Evolutionary conservation across 2,888 invertebrate species (phyloP), one percentile per base, ranked within the genome.

Genomic region (Agapostemon virescens): DNA sequence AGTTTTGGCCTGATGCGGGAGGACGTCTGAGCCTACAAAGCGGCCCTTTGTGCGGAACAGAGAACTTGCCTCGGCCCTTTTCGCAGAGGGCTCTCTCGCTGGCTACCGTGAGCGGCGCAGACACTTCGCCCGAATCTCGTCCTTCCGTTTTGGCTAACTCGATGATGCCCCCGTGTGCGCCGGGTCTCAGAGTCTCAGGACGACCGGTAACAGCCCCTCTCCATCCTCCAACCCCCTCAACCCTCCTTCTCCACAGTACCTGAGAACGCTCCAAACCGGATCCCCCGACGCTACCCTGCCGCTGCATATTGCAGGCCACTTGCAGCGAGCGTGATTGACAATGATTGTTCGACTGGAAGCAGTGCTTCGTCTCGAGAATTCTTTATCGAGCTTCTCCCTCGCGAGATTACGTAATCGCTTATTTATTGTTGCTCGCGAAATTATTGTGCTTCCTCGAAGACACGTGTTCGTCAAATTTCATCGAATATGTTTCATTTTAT

Each of bases 11-110:
- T 70, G 77, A 84, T 40, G 71, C 61, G 70, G 73, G 79, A 76
- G 74, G 79, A 82, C 79, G 77, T 82, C 79, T 79, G 84, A 76
- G 77, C 74, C 74, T 81, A 76, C 82, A 84, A 85, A 85, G 85
- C 71, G 81, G 26, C 38, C 72, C 77, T 84, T 82, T 86, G 73
- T 82, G 69, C 66, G 64, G 63, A 23, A 69, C 63, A 66, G 67
- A 26, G 74, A 78, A 83, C 83, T 81, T 73, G 68, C 74, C 69
- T 76, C 74, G 55, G 11, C 45, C 77, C 42, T 75, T 82, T 84
- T 80, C 75, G 74, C 78, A 64, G 69, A 23, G 72, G 45, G 45
- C 63, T 75, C 26, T 23, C 26, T 23, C 15, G 55, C 26, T 2
- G 55, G 26, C 23, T 26, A 3, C 55, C 55, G 38, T 58, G 71